Conservation (phyloP, 2,113 vertebrate genomes). For the Limanda limanda region DNA sequence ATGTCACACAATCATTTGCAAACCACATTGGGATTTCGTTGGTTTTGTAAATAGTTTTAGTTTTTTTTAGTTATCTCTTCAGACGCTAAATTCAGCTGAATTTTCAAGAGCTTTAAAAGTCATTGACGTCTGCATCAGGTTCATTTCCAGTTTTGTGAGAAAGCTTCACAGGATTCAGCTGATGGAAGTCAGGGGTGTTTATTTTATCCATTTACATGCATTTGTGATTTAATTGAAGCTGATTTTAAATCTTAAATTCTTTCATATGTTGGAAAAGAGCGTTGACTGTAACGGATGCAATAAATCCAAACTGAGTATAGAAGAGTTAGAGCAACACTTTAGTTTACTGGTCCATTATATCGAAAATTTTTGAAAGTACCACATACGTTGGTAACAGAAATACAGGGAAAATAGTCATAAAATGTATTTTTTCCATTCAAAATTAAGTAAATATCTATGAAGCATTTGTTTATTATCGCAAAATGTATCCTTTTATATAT, state of each 20-base stretch:
- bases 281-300: constrained; percentile 31
- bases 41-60: background rate
- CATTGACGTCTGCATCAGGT: background rate
- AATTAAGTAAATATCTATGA: background rate
- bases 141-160: too few relatives aligned
- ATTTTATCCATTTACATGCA: constrained; percentile 24
- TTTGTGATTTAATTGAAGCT: constrained; percentile 37
- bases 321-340: constrained; percentile 12
- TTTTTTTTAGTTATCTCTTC: constrained; percentile 11
- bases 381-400: background rate
- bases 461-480: background rate
- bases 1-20: background rate
- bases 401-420: background rate
- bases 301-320: constrained; percentile 24
- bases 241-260: background rate
- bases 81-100: background rate
- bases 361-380: background rate
- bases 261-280: too few relatives aligned
- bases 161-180: background rate
- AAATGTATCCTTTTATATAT: background rate
- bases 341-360: constrained; percentile 17
- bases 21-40: background rate
- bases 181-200: constrained; percentile 31
- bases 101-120: constrained; percentile 29
- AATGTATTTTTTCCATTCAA: background rate